Evolutionary conservation across 1,140 invertebrate genomes (phyloP), one percentile per base, ranked within the genome.

Genomic region (Asbolus verrucosus): DNA sequence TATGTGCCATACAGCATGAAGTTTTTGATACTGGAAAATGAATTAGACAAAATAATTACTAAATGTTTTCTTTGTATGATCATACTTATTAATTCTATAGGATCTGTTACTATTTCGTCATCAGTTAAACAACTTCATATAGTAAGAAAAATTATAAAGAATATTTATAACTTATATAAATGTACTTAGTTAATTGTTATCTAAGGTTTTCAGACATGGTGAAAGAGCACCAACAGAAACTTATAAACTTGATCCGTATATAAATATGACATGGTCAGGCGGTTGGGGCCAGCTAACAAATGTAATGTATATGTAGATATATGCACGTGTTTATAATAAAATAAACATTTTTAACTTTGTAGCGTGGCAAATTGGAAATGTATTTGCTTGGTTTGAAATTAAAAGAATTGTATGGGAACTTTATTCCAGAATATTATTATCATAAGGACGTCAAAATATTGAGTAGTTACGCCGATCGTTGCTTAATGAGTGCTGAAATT

Each of bases 401-500:
- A 65, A 85, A 90, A 39, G 80, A 84, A 50, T 84, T 88, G 60
- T 96, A 95, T 79, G 84, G 84, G 38, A 84, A 85, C 31, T 87
- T 92, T 67, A 78, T 90, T 36, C 86, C 91, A 1, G 84, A 87
- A 13, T 83, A 86, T 60, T 90, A 91, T 70, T 84, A 82, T 33
- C 83, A 86, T 9, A 83, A 87, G 54, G 87, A 92, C 81, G 84
- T 94, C 16, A 84, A 83, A 68, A 85, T 94, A 0, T 80, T 87
- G n/a, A 94, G 92, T 78, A 95, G 94, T 75, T 90, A 92, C 76
- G 84, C 86, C 4, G 91, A 95, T 69, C 84, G 95, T 31, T 94
- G 94, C 76, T 82, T 95, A 70, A 95, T 94, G 90, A 97, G 94
- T 80, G 93, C 92, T 0, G 87, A 91, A 77, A 85, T 88, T 27